phyloP scores from a whole-genome alignment of 2,797 vertebrate species.

The Sarcophilus harrisii region DNA sequence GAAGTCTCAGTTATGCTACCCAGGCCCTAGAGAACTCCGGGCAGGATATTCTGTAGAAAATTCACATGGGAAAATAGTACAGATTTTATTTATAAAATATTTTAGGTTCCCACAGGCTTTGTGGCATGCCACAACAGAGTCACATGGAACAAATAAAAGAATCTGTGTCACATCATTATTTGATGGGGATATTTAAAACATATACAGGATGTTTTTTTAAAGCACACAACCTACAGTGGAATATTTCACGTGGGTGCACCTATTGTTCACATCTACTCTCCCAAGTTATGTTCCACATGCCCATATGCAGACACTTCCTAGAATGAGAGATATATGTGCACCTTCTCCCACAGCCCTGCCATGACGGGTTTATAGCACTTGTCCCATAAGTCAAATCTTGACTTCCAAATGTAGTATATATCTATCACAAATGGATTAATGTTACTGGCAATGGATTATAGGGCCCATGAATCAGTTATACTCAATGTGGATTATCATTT shows the following conservation, averaged over 20 bases:
- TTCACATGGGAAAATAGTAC: not conserved
- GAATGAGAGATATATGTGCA: not conserved
- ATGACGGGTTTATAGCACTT: not conserved
- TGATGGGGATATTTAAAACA: not conserved
- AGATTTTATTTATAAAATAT: not conserved
- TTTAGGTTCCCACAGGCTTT: slow-evolving; percentile 9
- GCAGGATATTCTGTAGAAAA: not conserved
- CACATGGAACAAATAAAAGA: not conserved
- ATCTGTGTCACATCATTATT: not conserved
- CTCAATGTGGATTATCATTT: not conserved
- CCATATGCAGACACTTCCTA: not conserved
- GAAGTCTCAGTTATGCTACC: not conserved
- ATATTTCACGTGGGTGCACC: rapidly evolving
- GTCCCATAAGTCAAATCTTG: not conserved
- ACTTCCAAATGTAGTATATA: not conserved
- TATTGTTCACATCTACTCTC: not conserved
- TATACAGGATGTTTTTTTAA: not conserved
- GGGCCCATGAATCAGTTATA: not conserved
- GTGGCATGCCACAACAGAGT: not conserved
- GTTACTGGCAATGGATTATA: not conserved
- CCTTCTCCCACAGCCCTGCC: not conserved
- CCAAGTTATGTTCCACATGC: not conserved
- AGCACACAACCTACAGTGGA: not conserved
- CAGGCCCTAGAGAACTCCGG: not conserved
- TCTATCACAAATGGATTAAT: not conserved